Evolutionary conservation across 2,888 invertebrate genomes (phyloP).

Genomic region (Mechanitis messenoides): DNA sequence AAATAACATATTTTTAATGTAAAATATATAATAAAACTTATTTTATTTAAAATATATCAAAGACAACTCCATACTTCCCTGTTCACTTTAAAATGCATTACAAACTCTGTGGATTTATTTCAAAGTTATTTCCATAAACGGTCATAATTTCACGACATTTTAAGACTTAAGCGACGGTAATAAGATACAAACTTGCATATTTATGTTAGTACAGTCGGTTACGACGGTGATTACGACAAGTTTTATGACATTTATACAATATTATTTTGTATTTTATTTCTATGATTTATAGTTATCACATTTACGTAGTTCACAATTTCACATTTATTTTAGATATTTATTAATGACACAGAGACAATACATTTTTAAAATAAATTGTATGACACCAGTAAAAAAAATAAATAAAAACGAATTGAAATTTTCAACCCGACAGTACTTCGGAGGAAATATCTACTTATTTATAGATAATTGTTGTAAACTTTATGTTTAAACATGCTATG

Average conservation of each 20-base stretch:
- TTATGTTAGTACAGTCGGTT: conserved; percentile 16
- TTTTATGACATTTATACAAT: conserved; percentile 7
- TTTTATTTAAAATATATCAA: background rate
- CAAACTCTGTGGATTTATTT: conserved; percentile 62
- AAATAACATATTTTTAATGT: too few species aligned
- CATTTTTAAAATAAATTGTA: too few species aligned
- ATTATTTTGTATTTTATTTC: conserved; percentile 3
- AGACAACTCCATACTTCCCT: conserved; percentile 34
- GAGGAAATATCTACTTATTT: conserved; percentile 10
- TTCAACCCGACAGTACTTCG: conserved; percentile 3
- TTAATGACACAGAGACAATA: too few species aligned
- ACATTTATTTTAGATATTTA: too few species aligned
- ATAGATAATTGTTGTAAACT: conserved; percentile 7
- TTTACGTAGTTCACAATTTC: too few species aligned
- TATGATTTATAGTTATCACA: too few species aligned
- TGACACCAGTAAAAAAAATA: too few species aligned
- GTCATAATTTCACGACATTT: conserved; percentile 32
- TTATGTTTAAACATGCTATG: too few species aligned
- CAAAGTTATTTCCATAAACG: conserved; percentile 64
- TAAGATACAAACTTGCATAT: conserved; percentile 17
- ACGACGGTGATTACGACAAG: conserved; percentile 14
- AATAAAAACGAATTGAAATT: background rate
- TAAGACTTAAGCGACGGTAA: conserved; percentile 33
- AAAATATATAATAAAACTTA: too few species aligned
- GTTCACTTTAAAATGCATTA: conserved; percentile 53